Evolutionary conservation across 2,797 vertebrate species (phyloP), one percentile per base, ranked within the genome.

Genomic region (Lindbergichthys nudifrons): DNA sequence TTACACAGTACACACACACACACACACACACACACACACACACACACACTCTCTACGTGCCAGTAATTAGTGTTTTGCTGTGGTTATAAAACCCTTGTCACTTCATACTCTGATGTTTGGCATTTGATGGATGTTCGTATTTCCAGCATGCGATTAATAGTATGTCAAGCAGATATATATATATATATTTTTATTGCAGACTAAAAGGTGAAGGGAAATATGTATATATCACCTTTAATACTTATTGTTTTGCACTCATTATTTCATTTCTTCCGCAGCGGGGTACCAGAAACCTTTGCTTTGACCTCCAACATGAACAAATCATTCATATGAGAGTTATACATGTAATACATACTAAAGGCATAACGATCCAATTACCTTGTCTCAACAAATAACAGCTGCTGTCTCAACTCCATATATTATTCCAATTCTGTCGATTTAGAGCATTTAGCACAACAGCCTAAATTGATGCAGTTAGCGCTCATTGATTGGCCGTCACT

Each of bases 401-500:
- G 36, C 65, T 74, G 48, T 52, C 21, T 75, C 32, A 74, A 75
- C 46, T 59, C 56, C 21, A 53, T 71, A 73, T n/a, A 58, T 73
- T 50, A 50, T 6, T 67, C 15, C 36, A 45, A 41, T 66, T 59
- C 8, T 56, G 68, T 60, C 5, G n/a, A 81, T 83, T 77, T 26
- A 12, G 58, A 53, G 53, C 48, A 67, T 71, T 84, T 82, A 82
- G 75, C 5, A 42, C 63, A 78, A 50, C 60, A 16, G 75, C 30
- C 36, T 72, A 23, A 26, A 60, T 36, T 64, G 56, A 75, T 58
- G 72, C 58, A 66, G 75, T 85, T 87, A 82, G 72, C 0, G 12
- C 30, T 58, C 62, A 72, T 75, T 73, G 80, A 89, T 81, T 73
- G 73, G 43, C 65, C 78, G 65, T 82, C 79, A 61, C 53, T 39